Conservation (phyloP, 2,797 vertebrate genomes). For the Premnoplex brunnescens region DNA sequence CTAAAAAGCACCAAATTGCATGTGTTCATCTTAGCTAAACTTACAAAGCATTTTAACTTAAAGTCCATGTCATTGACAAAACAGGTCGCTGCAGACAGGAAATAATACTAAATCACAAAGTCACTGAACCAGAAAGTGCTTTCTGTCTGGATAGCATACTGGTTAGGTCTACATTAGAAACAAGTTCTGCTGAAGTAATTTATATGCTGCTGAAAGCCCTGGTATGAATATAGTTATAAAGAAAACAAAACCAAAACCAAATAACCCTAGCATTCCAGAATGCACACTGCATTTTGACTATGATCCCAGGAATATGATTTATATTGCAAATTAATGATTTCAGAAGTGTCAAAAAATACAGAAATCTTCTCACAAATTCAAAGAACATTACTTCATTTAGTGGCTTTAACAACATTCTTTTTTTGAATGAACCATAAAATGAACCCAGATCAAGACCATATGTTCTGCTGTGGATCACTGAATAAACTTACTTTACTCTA, state of each 20-base stretch:
- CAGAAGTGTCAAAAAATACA: neutral
- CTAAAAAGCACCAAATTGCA: neutral
- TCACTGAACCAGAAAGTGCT: neutral
- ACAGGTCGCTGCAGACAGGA: neutral
- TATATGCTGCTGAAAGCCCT: neutral
- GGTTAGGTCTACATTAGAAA: neutral
- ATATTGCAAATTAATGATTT: neutral
- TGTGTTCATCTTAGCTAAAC: neutral
- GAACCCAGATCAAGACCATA: neutral
- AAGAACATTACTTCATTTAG: neutral
- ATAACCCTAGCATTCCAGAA: neutral
- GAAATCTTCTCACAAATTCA: neutral
- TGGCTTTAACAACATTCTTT: neutral
- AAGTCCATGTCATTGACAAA: neutral
- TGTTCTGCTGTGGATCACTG: neutral
- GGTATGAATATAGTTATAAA: neutral
- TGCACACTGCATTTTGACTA: neutral
- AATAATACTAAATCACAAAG: neutral
- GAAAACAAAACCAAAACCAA: neutral
- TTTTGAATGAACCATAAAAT: neutral
- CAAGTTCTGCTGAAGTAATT: neutral
- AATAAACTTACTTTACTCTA: neutral
- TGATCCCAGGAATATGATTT: neutral
- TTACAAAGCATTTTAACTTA: neutral
- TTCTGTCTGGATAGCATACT: neutral